phyloP scores from a whole-genome alignment of 2,888 invertebrate species.

The Scaptomyza caliginosa region DNA sequence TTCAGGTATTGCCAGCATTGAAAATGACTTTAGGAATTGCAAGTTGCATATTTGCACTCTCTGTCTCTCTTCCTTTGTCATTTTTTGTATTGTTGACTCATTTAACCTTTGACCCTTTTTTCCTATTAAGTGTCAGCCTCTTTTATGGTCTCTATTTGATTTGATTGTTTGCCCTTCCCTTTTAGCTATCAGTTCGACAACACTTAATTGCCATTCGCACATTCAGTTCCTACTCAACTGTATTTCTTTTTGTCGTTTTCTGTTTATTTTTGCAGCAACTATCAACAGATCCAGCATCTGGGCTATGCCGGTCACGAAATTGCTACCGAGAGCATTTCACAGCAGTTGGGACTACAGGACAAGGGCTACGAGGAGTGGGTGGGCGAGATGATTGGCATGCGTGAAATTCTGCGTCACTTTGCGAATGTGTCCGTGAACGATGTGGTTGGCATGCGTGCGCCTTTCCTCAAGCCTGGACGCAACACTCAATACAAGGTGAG shows the following conservation, averaged over 20 bases:
- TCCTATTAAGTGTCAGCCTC: slow-evolving; percentile 6
- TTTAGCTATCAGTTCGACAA: slow-evolving; percentile 1
- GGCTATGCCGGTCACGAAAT: slow-evolving; percentile 95
- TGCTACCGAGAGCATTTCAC: slow-evolving; percentile 87
- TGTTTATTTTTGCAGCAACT: slow-evolving; percentile 89
- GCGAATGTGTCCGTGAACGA: slow-evolving; percentile 92
- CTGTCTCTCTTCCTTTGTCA: background rate
- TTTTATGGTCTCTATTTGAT: slow-evolving; percentile 37
- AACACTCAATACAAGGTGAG: slow-evolving; percentile 95
- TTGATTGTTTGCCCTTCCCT: slow-evolving; percentile 26
- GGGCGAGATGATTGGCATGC: slow-evolving; percentile 97
- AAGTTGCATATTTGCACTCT: background rate
- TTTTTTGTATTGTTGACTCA: slow-evolving; percentile 9
- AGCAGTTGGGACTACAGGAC: slow-evolving; percentile 93
- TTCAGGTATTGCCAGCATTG: background rate
- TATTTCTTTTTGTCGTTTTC: no score
- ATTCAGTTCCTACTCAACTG: background rate
- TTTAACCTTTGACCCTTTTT: slow-evolving; percentile 19
- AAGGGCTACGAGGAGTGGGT: slow-evolving; percentile 97
- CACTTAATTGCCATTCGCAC: slow-evolving; percentile 31
- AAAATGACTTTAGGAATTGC: background rate
- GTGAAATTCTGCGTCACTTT: slow-evolving; percentile 92
- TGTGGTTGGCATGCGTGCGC: slow-evolving; percentile 94
- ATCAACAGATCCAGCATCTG: slow-evolving; percentile 95
- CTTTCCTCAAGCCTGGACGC: slow-evolving; percentile 95